Evolutionary conservation across 2,113 vertebrate species (phyloP).

Genomic region (Microtus oregoni): DNA sequence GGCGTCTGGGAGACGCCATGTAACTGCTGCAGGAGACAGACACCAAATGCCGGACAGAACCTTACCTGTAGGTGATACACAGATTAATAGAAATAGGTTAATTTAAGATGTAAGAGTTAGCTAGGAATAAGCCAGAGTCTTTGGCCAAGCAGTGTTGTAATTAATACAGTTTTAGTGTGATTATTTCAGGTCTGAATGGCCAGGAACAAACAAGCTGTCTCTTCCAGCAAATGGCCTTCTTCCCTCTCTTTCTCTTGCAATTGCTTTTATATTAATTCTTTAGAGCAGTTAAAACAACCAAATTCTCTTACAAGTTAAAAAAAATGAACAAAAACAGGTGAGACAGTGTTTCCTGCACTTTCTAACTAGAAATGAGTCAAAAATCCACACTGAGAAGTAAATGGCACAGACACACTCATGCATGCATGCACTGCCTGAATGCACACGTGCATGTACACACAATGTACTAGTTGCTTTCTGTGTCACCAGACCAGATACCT

Average conservation of each 20-base stretch:
- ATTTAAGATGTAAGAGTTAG: no score
- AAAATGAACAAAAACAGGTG: not conserved
- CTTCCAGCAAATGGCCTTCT: not conserved
- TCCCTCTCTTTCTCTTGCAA: not conserved
- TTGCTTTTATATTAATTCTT: not conserved
- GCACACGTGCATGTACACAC: not conserved
- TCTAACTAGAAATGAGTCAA: no score
- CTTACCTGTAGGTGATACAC: no score
- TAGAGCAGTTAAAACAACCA: not conserved
- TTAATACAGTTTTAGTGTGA: no score
- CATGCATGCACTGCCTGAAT: not conserved
- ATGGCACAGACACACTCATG: not conserved
- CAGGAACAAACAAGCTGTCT: no score
- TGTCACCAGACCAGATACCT: not conserved
- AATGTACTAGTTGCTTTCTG: not conserved
- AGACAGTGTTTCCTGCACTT: not conserved
- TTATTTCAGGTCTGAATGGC: no score
- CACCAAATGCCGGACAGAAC: no score
- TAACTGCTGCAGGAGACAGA: no score
- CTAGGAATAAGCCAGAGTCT: no score
- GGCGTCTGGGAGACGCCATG: no score
- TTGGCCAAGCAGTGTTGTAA: no score
- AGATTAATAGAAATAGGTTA: no score
- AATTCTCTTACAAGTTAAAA: not conserved
- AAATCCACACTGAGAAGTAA: not conserved